Evolutionary conservation across 1,140 invertebrate species (phyloP), one percentile per base, ranked within the genome.

Genomic region (Chrysoperla carnea): DNA sequence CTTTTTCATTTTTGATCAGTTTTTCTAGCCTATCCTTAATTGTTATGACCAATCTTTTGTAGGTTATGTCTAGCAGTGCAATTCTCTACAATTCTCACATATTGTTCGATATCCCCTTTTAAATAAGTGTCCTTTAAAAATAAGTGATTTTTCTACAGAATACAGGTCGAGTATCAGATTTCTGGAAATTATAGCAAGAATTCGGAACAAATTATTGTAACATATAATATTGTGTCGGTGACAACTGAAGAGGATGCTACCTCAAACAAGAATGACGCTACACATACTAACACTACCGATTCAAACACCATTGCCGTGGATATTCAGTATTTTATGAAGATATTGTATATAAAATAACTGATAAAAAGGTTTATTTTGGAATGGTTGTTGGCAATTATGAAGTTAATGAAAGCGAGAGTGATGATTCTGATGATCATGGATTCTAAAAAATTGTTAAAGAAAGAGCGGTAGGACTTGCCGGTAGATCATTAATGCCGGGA

Each of bases 401-500:
- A 57, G 78, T 78, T 53, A 31, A 31, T 11, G 76, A 80, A 48
- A 81, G 78, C 50, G 82, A 85, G 52, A 81, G 84, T 48, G 81
- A 84, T 44, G 6, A 6, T 11, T 79, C 79, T 51, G 67, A 67
- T 49, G 77, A 78, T 31, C 29, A 31, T 31, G 29, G 29, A 31
- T 31, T 6, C 6, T 6, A 31, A 7, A 6, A 31, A 31, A 31
- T 31, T 31, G 29, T 31, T 31, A 31, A 31, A 31, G 29, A 31
- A 31, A 31, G 29, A 31, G 11, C 29, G 87, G 76, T 90, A 46
- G 77, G 80, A 36, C 56, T 91, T 36, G 80, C 80, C 14, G 85
- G 90, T 57, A 70, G 88, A 41, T 84, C 86, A 2, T 63, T 92
- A 33, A 89, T 91, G 85, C 86, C 86, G 12, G 86, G 86, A 28